A percentile compares a stretch with the other conserved stretches of the same genome.
These are phyloP conservation scores for Tenthredo livida DNA, from an alignment of 2,888 invertebrate species.

Conservation along the genomic window DNA sequence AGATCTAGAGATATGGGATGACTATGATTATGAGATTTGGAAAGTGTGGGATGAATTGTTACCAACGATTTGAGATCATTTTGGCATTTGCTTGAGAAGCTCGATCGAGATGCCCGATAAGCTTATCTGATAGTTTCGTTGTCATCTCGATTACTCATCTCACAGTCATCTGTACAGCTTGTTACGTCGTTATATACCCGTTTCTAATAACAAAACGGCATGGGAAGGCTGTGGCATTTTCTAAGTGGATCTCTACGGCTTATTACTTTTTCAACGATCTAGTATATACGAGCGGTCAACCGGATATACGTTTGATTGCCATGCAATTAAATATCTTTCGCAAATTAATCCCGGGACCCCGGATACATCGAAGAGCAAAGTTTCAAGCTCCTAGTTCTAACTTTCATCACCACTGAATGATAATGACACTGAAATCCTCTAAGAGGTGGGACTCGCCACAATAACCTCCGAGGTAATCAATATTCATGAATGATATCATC, in stretches of 20 bases:
- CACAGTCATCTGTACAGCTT: background rate
- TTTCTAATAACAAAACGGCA: slow-evolving; percentile 26
- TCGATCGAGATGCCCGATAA: background rate
- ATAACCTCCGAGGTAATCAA: slow-evolving; percentile 23
- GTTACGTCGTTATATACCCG: slow-evolving; percentile 12
- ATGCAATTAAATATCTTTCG: background rate
- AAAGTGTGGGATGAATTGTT: slow-evolving; percentile 2
- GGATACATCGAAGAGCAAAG: background rate
- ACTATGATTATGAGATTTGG: background rate
- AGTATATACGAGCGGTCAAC: background rate
- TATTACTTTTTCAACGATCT: background rate
- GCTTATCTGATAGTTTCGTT: slow-evolving; percentile 8
- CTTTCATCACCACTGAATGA: slow-evolving; percentile 5
- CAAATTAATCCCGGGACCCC: background rate
- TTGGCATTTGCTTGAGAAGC: background rate
- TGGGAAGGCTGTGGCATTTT: slow-evolving; percentile 33
- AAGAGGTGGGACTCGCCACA: background rate
- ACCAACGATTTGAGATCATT: slow-evolving; percentile 10
- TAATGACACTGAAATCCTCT: slow-evolving; percentile 24
- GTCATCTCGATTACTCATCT: slow-evolving; percentile 33
- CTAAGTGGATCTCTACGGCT: slow-evolving; percentile 3
- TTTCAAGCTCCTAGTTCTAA: slow-evolving; percentile 13
- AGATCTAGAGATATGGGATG: background rate
- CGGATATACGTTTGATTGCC: background rate
- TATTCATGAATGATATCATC: slow-evolving; percentile 40